Evolutionary conservation across 2,113 vertebrate genomes (phyloP), one percentile per base, ranked within the genome.

Genomic region (Morone saxatilis): DNA sequence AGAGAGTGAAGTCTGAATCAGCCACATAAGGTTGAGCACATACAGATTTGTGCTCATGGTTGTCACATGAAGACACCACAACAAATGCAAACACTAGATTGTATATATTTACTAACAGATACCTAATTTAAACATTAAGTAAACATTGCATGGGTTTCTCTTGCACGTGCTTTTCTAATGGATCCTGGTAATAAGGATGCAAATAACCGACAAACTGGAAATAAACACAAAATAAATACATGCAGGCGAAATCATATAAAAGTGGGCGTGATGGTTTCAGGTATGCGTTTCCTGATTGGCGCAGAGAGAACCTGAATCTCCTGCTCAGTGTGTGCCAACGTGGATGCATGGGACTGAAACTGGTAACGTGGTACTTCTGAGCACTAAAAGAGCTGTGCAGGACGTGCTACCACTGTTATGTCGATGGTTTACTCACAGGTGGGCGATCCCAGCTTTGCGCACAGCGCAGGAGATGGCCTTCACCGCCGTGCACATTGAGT

Each of bases 381-480:
- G 7, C 12, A 6, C 36, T 10, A 0, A 41, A 36, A 60, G 4
- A 36, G 10, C 9, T 17, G 0, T 45, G 11, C 7, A n/a, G 8
- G 4, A 25, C 5, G 6, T 10, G 19, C 20, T 5, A 11, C 7
- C 11, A 25, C 19, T 40, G 10, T 17, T 0, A 9, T 10, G 68
- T 5, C 1, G 7, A 0, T 7, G 5, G 41, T 67, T 53, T 68
- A 94, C 95, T 95, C 78, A 99, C 98, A 99, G 96, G 89, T 99
- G 95, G 19, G 98, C 98, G 87, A 99, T 97, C 56, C 98, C 97
- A 3, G 97, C 98, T 86, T 99, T 98, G 4, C 98, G 97, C 90
- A 99, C 98, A 0, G 97, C 98, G 5, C 95, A 95, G 80, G 98
- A 99, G 92, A 99, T 99, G 73, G 98, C 98, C 89, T 99, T 99